Evolutionary conservation across 1,140 invertebrate species (phyloP), one percentile per base, ranked within the genome.

Genomic region (Linepithema humile): DNA sequence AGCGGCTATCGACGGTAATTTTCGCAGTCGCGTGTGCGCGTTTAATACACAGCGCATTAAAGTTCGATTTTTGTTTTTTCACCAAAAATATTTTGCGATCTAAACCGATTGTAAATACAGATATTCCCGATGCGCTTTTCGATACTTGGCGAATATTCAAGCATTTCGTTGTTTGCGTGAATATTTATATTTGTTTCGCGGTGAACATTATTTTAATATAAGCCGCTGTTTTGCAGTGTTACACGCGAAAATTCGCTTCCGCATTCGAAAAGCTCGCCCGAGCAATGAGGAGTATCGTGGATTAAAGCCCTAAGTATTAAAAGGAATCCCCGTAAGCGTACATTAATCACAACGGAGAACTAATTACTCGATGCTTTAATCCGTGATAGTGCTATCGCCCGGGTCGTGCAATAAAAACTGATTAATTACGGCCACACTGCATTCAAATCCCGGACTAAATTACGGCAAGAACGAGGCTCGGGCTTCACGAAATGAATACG

Each of bases 311-410:
- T 17, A 69, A 80, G 48, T 80, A 80, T 82, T 82, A 74, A 73
- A 74, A 59, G 45, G 23, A 70, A 80, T 70, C 62, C 48, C 35
- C 26, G 35, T 69, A 29, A 40, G 17, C 75, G 26, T 69, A 32
- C 12, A 80, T 80, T 80, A 80, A 80, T 80, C 75, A 80, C 48
- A 80, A 80, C 64, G 75, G 23, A 23, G 48, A 69, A 80, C 75
- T 69, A 80, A 80, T 80, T 80, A 69, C 75, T 55, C 75, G 75
- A 80, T 80, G 75, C 64, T 55, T 53, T 80, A 80, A 80, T 80
- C 75, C 64, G 12, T 48, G 35, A 80, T 80, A 80, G 64, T 57
- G 23, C 35, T 80, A 80, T 80, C 23, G 64, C 23, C 75, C n/a
- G 35, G 48, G 32, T 55, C 10, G 20, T 40, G 75, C 64, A 80